phyloP scores from a whole-genome alignment of 2,888 invertebrate genomes.

The Callyntrura sp. region DNA sequence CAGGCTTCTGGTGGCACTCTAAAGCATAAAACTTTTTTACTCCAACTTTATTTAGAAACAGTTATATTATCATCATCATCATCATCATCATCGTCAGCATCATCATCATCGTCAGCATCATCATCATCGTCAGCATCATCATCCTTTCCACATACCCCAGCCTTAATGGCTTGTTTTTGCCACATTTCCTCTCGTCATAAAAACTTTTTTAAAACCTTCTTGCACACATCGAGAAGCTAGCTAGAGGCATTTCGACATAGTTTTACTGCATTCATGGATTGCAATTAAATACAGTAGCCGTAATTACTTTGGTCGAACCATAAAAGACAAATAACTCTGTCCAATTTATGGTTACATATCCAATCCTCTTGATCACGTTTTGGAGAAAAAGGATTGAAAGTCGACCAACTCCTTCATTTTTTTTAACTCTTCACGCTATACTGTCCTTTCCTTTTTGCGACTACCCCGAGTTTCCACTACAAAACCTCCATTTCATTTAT shows the following conservation, averaged over 20 bases:
- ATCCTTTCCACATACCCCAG: background rate
- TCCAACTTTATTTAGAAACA: slow-evolving; percentile 67
- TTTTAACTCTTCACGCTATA: background rate
- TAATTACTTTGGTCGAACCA: background rate
- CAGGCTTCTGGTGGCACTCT: slow-evolving; percentile 61
- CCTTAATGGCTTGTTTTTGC: slow-evolving; percentile 50
- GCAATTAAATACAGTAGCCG: background rate
- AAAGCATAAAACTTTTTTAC: slow-evolving; percentile 60
- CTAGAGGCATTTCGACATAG: background rate
- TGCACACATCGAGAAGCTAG: background rate
- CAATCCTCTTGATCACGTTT: background rate
- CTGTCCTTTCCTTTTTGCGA: background rate
- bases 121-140: slow-evolving; percentile 39
- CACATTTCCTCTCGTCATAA: slow-evolving; percentile 44
- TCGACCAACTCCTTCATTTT: background rate
- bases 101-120: too few species aligned
- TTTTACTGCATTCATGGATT: slow-evolving; percentile 15
- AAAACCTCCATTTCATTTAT: background rate
- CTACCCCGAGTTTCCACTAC: too few species aligned
- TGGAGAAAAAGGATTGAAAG: background rate
- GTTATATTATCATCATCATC: slow-evolving; percentile 52
- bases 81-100: background rate
- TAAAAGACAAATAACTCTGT: background rate
- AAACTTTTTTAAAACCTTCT: slow-evolving; percentile 6
- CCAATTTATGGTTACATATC: too few species aligned